Evolutionary conservation across 2,888 invertebrate species (phyloP).

Genomic region (Eugnorisma glareosa): DNA sequence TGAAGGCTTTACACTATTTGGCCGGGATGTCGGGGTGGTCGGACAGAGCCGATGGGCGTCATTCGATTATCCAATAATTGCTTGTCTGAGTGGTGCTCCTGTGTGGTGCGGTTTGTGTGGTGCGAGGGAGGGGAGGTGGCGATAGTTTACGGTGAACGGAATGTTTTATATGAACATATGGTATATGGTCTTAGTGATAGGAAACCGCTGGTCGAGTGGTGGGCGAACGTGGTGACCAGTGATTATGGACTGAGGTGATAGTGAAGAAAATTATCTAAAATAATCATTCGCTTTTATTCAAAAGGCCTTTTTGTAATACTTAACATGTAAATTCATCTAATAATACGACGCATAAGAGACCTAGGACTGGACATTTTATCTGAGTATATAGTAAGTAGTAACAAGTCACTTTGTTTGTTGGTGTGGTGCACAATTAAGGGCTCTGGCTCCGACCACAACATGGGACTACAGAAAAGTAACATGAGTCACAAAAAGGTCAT

Average conservation of each 20-base stretch:
- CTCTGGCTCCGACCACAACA: not conserved
- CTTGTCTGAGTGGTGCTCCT: slow-evolving; percentile 69
- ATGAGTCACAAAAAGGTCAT: not conserved
- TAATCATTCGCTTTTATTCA: not conserved
- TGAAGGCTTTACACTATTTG: slow-evolving; percentile 41
- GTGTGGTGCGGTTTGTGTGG: slow-evolving; percentile 50
- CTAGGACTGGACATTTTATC: too few relatives aligned
- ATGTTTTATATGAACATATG: not conserved
- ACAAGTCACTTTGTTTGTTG: not conserved
- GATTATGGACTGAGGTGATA: not conserved
- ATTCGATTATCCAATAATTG: slow-evolving; percentile 75
- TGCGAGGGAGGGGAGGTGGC: not conserved
- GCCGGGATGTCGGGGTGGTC: slow-evolving; percentile 3
- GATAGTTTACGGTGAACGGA: not conserved
- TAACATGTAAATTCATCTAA: too few relatives aligned
- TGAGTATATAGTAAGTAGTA: too few relatives aligned
- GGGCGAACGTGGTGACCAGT: not conserved
- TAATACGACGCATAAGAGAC: not conserved
- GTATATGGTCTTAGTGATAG: too few relatives aligned
- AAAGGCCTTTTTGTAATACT: too few relatives aligned
- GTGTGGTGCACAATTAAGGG: not conserved
- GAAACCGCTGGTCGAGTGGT: not conserved
- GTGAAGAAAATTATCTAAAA: too few relatives aligned
- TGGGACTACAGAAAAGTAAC: not conserved
- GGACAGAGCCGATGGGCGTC: slow-evolving; percentile 63